Conservation (phyloP, 1,140 invertebrate species). For the Musca domestica region DNA sequence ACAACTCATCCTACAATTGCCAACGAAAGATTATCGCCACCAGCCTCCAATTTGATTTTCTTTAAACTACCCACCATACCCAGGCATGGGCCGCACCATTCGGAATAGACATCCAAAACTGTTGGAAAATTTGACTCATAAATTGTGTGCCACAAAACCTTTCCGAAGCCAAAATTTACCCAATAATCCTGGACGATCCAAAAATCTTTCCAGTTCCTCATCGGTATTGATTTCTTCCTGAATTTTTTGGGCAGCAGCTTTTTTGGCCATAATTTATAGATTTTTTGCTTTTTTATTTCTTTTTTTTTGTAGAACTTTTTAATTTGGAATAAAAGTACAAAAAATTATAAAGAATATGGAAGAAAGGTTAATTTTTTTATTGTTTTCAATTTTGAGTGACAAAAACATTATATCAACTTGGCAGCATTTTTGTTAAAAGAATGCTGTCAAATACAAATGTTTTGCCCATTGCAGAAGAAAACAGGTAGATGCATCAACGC, state of each 20-base stretch:
- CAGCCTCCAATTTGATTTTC: constrained; percentile 85
- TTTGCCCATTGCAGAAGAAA: too few species aligned
- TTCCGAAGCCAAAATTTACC: constrained; percentile 60
- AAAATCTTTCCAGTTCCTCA: constrained; percentile 81
- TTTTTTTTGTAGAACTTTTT: not conserved
- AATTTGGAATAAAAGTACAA: too few species aligned
- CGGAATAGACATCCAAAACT: constrained; percentile 90
- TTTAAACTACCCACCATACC: constrained; percentile 84
- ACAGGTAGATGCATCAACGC: too few species aligned
- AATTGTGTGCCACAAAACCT: not conserved
- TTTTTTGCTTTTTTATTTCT: not conserved
- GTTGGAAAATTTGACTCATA: not conserved
- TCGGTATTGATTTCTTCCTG: constrained; percentile 76
- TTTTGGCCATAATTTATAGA: constrained; percentile 60
- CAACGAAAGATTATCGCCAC: constrained; percentile 77
- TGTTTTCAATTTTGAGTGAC: too few species aligned
- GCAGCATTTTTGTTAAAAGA: too few species aligned
- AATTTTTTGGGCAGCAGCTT: constrained; percentile 69
- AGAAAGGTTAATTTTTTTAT: too few species aligned
- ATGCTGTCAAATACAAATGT: too few species aligned
- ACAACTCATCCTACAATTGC: constrained; percentile 64
- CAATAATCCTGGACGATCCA: constrained; percentile 74
- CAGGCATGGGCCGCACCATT: constrained; percentile 87
- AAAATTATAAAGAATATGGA: too few species aligned
- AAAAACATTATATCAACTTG: too few species aligned